Evolutionary conservation across 1,140 invertebrate genomes (phyloP), one percentile per base, ranked within the genome.

Genomic region (Eciton burchellii): DNA sequence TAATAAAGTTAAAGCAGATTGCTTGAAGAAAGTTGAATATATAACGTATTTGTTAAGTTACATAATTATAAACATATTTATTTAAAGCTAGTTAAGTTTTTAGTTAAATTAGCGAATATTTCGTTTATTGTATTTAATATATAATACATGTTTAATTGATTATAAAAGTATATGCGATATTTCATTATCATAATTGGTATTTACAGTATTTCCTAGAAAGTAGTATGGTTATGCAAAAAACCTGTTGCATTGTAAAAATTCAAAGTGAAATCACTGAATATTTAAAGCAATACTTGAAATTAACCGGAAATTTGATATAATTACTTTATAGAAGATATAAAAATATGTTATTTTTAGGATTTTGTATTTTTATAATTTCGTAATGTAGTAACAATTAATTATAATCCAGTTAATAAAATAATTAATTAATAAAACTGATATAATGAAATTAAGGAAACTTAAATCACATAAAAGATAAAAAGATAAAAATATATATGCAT

Each of bases 131-230:
- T 3, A 43, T 35, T 62, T 41, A 14, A 57, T 12, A 24, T 35
- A 6, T 29, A 21, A 6, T 19, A 21, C 9, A 59, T 12, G 21
- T 63, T 63, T 52, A 24, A 77, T 68, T 26, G 35, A 43, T 66
- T 77, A 52, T 66, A 76, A 11, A 43, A 54, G 21, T 35, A 11
- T 19, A 68, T n/a, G n/a, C 54, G 1, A 19, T 19, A 41, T 65
- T 76, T 65, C 9, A 9, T 76, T 76, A 65, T 65, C 19, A 65
- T 26, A 3, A 41, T 9, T 49, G 26, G 19, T 63, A 60, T 73
- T 24, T 62, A n/a, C n/a, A 24, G 21, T 41, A 16, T 65, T 76
- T 65, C 19, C 43, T 76, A 41, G 59, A 76, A 76, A 76, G 60
- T 19, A 72, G 14, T 41, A 65, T 41, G 24, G 14, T 65, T 54